Conservation (phyloP, 2,113 vertebrate species). For the Oreocharis arfaki region DNA sequence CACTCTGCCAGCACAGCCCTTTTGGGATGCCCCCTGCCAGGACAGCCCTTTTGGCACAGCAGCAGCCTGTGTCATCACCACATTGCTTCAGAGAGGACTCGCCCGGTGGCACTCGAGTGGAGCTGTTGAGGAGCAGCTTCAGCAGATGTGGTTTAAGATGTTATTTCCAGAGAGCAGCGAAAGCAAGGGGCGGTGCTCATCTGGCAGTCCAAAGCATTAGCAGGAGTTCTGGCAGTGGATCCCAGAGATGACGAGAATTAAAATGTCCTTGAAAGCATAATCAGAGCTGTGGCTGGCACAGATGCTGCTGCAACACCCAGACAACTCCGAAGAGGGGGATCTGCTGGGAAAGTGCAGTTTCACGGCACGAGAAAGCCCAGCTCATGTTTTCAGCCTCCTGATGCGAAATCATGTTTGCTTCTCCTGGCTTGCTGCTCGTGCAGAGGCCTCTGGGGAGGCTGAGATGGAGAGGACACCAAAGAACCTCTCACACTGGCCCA, state of each 20-base stretch:
- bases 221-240: slow-evolving; percentile 13
- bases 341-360: background rate
- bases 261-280: slow-evolving; percentile 32
- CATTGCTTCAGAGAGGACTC: background rate
- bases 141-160: background rate
- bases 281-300: background rate
- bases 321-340: background rate
- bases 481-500: background rate
- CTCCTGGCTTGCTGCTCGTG: background rate
- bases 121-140: background rate
- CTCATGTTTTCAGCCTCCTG: background rate
- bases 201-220: background rate
- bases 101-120: background rate
- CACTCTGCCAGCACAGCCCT: background rate
- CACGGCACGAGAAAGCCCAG: background rate
- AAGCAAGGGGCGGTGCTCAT: background rate
- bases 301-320: background rate
- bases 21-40: background rate
- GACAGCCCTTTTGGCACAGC: background rate
- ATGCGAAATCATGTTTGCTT: background rate
- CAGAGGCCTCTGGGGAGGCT: background rate
- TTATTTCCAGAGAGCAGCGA: background rate
- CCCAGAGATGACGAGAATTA: background rate
- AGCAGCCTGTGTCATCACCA: background rate
- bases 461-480: too few relatives aligned